Evolutionary conservation across 1,140 invertebrate genomes (phyloP), one percentile per base, ranked within the genome.

Genomic region (Hylaeus anthracinus): DNA sequence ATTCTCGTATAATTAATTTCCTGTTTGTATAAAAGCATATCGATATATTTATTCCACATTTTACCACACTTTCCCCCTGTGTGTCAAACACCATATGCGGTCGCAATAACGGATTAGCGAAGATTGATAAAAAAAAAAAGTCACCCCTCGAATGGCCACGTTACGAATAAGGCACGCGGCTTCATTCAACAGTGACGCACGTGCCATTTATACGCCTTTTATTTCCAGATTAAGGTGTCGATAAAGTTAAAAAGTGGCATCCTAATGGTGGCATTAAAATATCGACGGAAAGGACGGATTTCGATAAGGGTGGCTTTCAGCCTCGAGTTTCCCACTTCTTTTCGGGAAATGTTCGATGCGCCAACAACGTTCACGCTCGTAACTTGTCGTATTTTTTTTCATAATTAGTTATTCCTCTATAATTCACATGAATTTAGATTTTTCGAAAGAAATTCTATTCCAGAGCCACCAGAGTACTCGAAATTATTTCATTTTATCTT

Each of bases 181-280:
- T 60, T 5, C 41, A 66, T 79, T 79, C 66, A 55, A 76, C 74
- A 72, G 48, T 67, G 61, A 58, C 15, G 67, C 85, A 86, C 85
- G 85, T 86, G 85, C 45, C 80, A 12, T 76, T 86, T 82, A 64
- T 82, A 67, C 63, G 84, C 83, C 51, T 72, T 86, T 86, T 86
- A 86, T 85, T 72, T 37, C 37, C 48, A 86, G 84, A 85, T 86
- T 76, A 82, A 82, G 56, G 83, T 69, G 71, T 8, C 63, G 75
- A 85, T 83, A 75, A 82, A 71, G 43, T 63, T 85, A 41, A 71
- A 61, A 72, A 79, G 63, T 15, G 37, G 39, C 56, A 63, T 71
- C 41, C 61, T 81, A 86, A 74, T 84, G 70, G 10, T 3, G 26
- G 71, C 0, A 70, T 78, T 82, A 86, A 85, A 82, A 55, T 79